Conservation (phyloP, 2,113 vertebrate species). For the Dryoscopus gambensis region DNA sequence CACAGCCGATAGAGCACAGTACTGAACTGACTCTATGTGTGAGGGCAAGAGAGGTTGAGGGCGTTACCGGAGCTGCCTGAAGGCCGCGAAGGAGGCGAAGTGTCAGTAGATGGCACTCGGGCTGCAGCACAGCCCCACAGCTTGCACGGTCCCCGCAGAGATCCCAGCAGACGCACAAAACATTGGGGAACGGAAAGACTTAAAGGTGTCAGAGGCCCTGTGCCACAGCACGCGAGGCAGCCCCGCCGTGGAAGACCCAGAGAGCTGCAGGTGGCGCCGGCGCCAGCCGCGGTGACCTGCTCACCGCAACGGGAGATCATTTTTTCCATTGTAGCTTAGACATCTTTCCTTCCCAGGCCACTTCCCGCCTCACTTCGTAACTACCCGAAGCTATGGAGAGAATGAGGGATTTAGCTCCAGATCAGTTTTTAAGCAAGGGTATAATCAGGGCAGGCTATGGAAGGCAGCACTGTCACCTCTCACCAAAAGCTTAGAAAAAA, state of each 20-base stretch:
- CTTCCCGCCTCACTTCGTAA: background rate
- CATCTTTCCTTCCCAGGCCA: background rate
- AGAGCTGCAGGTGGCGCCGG: background rate
- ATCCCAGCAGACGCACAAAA: background rate
- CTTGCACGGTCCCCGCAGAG: accelerated
- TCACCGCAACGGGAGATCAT: accelerated
- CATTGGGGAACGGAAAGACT: accelerated
- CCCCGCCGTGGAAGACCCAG: accelerated
- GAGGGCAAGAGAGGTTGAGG: too few relatives aligned
- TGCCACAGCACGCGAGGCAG: background rate
- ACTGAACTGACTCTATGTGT: accelerated
- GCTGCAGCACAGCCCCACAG: background rate
- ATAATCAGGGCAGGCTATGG: background rate
- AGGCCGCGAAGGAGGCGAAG: background rate
- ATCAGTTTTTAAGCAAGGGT: background rate
- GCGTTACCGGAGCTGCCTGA: accelerated
- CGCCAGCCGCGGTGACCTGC: accelerated
- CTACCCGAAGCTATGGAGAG: background rate
- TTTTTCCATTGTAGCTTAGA: background rate
- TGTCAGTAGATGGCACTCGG: background rate
- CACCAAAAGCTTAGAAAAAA: background rate
- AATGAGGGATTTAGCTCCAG: background rate
- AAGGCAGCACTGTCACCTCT: background rate
- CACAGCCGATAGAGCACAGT: background rate
- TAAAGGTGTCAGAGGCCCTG: background rate